Base-by-base conservation (phyloP, 2,888 invertebrate genomes). In the Drosophila planitibia region DNA sequence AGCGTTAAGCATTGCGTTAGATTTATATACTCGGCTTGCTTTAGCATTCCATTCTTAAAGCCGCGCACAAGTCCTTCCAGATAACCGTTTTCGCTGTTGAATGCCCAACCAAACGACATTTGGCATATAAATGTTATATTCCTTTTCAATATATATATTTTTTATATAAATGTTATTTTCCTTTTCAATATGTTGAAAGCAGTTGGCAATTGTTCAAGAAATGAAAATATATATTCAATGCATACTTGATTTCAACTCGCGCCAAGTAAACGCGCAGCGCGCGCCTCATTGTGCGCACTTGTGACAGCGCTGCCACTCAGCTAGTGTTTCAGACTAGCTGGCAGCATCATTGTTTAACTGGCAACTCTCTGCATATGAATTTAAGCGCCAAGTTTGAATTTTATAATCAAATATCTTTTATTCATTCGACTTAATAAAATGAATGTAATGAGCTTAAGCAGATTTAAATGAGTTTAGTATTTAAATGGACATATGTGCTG, bases 1-100 rank as follows among this genome's bases (percentile, higher is more conserved):
- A 99, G 94, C 61, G 98, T 98, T 95, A 99, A 99, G 93, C 99
- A 99, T 93, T 99, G 99, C 63, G 99, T 98, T 93, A 99, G 95
- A 94, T 99, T 99, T 82, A 99, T 94, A 93, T 99, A 99, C 93
- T 99, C 99, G 7, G 97, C 94, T 93, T 98, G 98, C 92, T 97
- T 98, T 51, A 99, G 95, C 88, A 99, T 98, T 68, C 99, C 99
- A 93, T 98, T 97, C 94, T 99, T 99, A 94, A 99, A 99, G 33
- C 99, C 99, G 83, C 99, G 96, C 91, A 98, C 98, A 70, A 99
- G 94, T 30, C 98, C 99, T 94, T 99, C 99, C 92, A 99, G 94
- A 93, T 99, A 99, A n/a, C 99, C 99, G 89, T 96, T 96, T 92
- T 99, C 98, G 91, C 98, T 97, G 93, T 99, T 99, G 93, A 99